Percentiles rank a stretch among this genome's conserved stretches.
These are phyloP conservation scores for Syncerus caffer DNA, from an alignment of 2,797 vertebrate genomes.

Conservation along the genomic window DNA sequence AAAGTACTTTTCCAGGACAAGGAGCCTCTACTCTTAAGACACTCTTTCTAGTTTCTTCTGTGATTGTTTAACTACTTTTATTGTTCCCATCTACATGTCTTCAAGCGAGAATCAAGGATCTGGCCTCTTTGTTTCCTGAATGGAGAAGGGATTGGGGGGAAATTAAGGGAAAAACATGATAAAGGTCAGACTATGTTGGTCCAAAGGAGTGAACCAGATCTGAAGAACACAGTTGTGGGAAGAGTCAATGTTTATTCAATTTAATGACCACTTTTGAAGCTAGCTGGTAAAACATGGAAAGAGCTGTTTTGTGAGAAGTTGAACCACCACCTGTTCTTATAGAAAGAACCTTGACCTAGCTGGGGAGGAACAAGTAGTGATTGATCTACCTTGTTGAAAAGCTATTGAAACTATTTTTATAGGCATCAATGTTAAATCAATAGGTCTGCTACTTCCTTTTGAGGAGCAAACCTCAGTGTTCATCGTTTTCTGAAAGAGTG, in stretches of 20 bases:
- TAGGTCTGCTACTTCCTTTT: neutral
- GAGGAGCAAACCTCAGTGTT: neutral
- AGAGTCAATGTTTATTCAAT: neutral
- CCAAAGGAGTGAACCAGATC: neutral
- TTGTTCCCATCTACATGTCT: neutral
- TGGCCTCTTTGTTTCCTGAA: neutral
- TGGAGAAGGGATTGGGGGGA: neutral
- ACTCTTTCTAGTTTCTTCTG: constrained; percentile 28
- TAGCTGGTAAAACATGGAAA: neutral
- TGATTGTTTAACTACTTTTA: neutral
- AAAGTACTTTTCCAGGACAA: constrained; percentile 23
- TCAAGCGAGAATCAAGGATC: constrained; percentile 4
- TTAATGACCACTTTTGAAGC: neutral
- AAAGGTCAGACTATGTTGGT: neutral
- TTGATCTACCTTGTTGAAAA: neutral
- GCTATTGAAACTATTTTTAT: neutral
- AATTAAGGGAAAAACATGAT: neutral
- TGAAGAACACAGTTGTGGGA: neutral
- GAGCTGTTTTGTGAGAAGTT: neutral
- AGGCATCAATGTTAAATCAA: neutral
- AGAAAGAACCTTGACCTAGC: neutral
- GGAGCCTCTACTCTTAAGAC: neutral
- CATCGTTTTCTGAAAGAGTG: constrained; percentile 36
- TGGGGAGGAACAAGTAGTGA: neutral
- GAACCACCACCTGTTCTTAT: neutral